phyloP scores from a whole-genome alignment of 2,888 invertebrate genomes.

The Gnatocerus cornutus region DNA sequence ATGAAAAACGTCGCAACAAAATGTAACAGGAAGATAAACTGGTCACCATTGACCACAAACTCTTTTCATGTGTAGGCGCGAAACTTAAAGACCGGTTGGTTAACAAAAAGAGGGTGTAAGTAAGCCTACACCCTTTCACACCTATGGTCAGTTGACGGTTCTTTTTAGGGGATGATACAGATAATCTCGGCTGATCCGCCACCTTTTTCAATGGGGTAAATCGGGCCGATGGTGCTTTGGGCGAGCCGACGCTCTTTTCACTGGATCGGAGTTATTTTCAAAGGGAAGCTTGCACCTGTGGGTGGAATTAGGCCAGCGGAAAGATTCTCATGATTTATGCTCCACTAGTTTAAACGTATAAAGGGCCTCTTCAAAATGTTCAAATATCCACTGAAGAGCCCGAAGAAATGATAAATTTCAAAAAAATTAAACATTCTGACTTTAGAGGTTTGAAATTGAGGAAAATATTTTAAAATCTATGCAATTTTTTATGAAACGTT shows the following conservation, averaged over 20 bases:
- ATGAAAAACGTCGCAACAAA: constrained; percentile 10
- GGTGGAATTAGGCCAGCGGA: constrained; percentile 2
- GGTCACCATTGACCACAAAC: constrained; percentile 13
- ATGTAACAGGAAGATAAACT: constrained; percentile 14
- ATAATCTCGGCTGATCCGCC: constrained; percentile 33
- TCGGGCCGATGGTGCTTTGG: constrained; percentile 26
- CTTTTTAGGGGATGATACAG: constrained; percentile 44
- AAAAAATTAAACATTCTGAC: too few species aligned
- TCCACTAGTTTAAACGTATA: too few species aligned
- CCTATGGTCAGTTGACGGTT: constrained; percentile 33
- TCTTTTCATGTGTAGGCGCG: constrained; percentile 25
- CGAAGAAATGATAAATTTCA: too few species aligned
- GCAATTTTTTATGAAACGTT: too few species aligned
- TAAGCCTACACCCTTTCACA: constrained; percentile 45
- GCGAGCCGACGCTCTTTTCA: constrained; percentile 22
- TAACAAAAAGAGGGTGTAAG: constrained; percentile 32
- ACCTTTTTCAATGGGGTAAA: constrained; percentile 31
- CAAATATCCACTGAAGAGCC: too few species aligned
- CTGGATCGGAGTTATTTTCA: constrained; percentile 12
- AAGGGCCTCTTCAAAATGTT: too few species aligned
- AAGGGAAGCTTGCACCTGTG: constrained; percentile 14
- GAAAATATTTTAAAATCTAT: too few species aligned
- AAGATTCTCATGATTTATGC: neutral
- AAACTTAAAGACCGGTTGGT: constrained; percentile 9
- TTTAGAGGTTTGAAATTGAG: too few species aligned